These are phyloP conservation scores for Cremastinae sp. DNA, from an alignment of 2,888 invertebrate species.

Conservation along the genomic window DNA sequence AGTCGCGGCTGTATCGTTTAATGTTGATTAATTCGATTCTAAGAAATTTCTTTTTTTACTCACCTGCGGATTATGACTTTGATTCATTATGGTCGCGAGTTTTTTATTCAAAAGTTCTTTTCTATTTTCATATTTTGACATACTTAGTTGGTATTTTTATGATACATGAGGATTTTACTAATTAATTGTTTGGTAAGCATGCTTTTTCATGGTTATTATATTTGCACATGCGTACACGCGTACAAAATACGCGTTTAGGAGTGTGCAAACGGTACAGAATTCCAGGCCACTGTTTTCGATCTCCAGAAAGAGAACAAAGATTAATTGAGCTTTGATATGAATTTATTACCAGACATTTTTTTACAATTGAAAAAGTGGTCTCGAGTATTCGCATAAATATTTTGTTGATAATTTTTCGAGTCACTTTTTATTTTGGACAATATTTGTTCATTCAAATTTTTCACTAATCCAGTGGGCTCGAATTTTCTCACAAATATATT, in stretches of 20 bases:
- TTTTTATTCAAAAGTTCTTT: not conserved
- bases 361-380: too few species aligned
- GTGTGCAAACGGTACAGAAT: not conserved
- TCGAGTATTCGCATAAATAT: not conserved
- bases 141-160: too few species aligned
- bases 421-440: too few species aligned
- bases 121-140: not conserved
- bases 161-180: too few species aligned
- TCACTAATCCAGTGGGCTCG: too few species aligned
- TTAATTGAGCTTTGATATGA: not conserved
- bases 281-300: not conserved
- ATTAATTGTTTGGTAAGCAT: not conserved
- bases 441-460: too few species aligned
- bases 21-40: not conserved
- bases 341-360: too few species aligned
- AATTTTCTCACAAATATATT: not conserved
- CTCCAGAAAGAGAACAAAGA: not conserved
- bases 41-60: not conserved
- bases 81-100: not conserved
- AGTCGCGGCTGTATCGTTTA: conserved; percentile 29
- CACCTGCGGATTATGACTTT: not conserved
- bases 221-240: not conserved
- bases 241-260: conserved; percentile 13
- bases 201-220: too few species aligned
- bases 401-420: not conserved